phyloP scores from a whole-genome alignment of 2,113 vertebrate species.

The Formicarius rufipectus region DNA sequence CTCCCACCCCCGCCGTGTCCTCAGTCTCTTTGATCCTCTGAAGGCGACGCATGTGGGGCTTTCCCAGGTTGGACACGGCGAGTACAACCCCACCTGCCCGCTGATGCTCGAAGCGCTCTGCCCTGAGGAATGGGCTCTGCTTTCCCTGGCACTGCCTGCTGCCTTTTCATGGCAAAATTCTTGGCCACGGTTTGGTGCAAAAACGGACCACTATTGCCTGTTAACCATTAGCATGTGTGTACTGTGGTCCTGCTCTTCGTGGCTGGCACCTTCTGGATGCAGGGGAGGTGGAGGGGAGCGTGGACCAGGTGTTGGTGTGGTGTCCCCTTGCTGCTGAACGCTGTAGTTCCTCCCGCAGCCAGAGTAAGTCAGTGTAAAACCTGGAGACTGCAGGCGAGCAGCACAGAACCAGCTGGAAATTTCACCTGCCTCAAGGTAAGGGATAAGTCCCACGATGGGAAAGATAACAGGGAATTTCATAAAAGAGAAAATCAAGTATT shows the following conservation, averaged over 20 bases:
- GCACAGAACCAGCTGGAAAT: not conserved
- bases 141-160: not conserved
- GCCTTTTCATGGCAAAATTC: not conserved
- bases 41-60: not conserved
- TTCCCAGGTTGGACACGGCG: not conserved
- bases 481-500: not conserved
- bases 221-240: too few relatives aligned
- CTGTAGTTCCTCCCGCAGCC: not conserved
- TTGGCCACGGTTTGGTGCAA: not conserved
- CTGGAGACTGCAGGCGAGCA: not conserved
- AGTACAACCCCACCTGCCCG: not conserved
- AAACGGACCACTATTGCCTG: not conserved
- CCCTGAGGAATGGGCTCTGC: not conserved
- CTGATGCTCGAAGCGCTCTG: not conserved
- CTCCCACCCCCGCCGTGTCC: not conserved
- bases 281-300: not conserved
- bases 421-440: not conserved
- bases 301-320: too few relatives aligned
- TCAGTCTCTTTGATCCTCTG: not conserved
- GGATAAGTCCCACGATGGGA: not conserved
- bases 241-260: not conserved
- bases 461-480: not conserved
- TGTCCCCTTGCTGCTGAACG: not conserved
- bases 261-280: not conserved
- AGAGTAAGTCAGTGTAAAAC: not conserved